A percentile compares a stretch with the other conserved stretches of the same genome.
These are phyloP conservation scores for Mythimna lalbum DNA, from an alignment of 2,888 invertebrate species.

Conservation along the genomic window DNA sequence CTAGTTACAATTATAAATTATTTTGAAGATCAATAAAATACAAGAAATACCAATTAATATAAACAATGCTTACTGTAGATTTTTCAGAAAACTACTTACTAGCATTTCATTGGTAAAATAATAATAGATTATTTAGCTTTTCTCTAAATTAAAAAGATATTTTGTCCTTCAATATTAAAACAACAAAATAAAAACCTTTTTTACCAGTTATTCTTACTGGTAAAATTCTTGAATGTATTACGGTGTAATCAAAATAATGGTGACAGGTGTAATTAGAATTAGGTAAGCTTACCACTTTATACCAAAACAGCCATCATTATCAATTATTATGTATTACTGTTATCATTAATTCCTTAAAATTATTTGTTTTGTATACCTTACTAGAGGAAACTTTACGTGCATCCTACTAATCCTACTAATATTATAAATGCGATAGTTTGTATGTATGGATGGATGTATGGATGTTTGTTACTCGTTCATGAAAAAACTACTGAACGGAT, in stretches of 20 bases:
- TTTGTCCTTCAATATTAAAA: not conserved
- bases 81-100: not conserved
- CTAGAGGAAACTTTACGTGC: not conserved
- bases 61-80: not conserved
- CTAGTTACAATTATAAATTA: not conserved
- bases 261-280: not conserved
- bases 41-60: not conserved
- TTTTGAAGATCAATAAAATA: not conserved
- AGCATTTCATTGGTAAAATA: not conserved
- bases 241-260: not conserved
- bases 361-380: not conserved
- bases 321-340: not conserved
- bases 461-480: too few species aligned
- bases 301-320: too few species aligned
- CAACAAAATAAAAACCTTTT: too few species aligned
- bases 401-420: too few species aligned
- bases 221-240: not conserved
- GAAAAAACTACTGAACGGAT: too few species aligned
- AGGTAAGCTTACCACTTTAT: not conserved
- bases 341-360: not conserved
- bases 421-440: too few species aligned
- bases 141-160: not conserved
- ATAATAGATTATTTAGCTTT: not conserved
- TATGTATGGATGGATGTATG: too few species aligned
- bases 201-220: too few species aligned